Percentiles rank a stretch among this genome's conserved stretches.
phyloP scores from a whole-genome alignment of 1,140 invertebrate genomes.

The Teleogryllus occipitalis region DNA sequence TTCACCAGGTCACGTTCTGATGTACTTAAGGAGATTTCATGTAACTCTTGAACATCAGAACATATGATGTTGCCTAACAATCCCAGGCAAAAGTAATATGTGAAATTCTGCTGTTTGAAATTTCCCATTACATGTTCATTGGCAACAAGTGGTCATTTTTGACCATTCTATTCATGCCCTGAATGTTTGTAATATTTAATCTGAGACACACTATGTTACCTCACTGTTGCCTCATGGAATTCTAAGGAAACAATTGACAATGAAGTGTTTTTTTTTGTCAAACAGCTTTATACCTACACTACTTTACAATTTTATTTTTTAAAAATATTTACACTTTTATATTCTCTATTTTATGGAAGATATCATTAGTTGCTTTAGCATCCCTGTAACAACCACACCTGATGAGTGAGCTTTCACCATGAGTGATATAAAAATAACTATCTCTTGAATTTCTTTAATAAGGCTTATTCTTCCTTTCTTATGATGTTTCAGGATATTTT shows the following conservation, averaged over 20 bases:
- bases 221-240: neutral
- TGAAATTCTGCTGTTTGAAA: neutral
- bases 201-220: neutral
- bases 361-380: conserved; percentile 8
- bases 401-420: conserved; percentile 6
- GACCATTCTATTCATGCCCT: neutral
- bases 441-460: neutral
- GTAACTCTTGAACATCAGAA: neutral
- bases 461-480: neutral
- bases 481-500: neutral
- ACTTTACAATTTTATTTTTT: neutral
- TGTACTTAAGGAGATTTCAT: neutral
- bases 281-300: conserved; percentile 9
- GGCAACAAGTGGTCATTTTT: neutral
- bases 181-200: neutral
- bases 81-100: neutral
- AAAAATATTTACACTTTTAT: conserved; percentile 12
- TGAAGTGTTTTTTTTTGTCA: conserved; percentile 3
- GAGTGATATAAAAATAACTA: conserved; percentile 15
- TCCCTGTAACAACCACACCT: neutral
- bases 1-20: neutral
- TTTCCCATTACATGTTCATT: neutral
- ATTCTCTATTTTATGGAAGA: conserved; percentile 6
- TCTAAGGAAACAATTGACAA: neutral
- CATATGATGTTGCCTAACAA: neutral